Evolutionary conservation across 2,888 invertebrate genomes (phyloP), one percentile per base, ranked within the genome.

Genomic region (Chrysolina oricalcia): DNA sequence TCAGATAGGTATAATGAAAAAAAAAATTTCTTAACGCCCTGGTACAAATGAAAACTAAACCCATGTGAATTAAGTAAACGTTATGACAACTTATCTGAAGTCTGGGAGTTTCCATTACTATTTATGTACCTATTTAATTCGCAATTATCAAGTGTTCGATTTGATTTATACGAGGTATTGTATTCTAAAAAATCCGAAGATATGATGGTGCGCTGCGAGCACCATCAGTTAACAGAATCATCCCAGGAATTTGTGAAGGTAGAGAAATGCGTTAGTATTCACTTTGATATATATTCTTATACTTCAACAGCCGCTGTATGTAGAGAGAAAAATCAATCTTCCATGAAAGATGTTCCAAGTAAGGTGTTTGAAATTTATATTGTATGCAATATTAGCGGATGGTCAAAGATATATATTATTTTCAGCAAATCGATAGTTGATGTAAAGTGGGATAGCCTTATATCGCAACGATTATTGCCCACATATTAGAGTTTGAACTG

Each of bases 201-300:
- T 64, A 64, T 71, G 50, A 21, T 0, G 21, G 23, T 65, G 19
- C 27, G 4, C 15, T 50, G 13, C 50, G n/a, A 64, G 65, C 64
- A 53, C 35, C 35, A 40, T 27, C n/a, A 70, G 27, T 27, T 35
- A 35, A 21, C 10, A 19, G 21, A 64, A 68, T 41, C 17, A 71
- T 71, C 21, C 21, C 15, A 27, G 40, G 71, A 71, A 71, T 71
- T 64, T 64, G 64, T 71, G 64, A 71, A 71, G 48, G 71, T 64
- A 53, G 35, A 46, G 43, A 43, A 43, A 66, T 50, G 27, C 40
- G 62, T 17, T 46, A 70, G 41, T 5, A 41, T 62, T 40, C n/a
- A 23, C 48, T 71, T 63, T 70, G 70, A 70, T 70, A 50, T 70
- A 63, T 63, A 70, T 64, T 35, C 70, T 13, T 48, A 23, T 48